Conservation (phyloP, 2,888 invertebrate species). For the Galerucella nymphaeae region DNA sequence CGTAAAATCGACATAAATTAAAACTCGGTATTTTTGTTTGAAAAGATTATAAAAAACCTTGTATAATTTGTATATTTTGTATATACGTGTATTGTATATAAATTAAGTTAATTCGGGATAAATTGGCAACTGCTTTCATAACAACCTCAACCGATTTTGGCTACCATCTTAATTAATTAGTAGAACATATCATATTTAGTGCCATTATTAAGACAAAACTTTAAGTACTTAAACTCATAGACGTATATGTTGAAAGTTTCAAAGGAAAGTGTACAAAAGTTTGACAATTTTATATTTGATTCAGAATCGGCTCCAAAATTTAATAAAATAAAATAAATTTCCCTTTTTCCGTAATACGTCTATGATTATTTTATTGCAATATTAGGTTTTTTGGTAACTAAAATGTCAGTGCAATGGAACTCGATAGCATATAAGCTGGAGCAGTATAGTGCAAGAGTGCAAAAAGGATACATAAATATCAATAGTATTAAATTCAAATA, state of each 20-base stretch:
- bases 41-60: not conserved
- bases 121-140: not conserved
- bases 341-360: not conserved
- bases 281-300: no score
- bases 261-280: not conserved
- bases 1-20: not conserved
- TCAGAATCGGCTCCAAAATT: no score
- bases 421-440: no score
- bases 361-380: not conserved
- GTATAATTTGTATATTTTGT: conserved; percentile 3
- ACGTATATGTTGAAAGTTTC: not conserved
- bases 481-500: no score
- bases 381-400: not conserved
- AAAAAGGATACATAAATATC: no score
- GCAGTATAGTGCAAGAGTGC: no score
- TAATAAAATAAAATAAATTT: not conserved
- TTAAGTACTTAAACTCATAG: conserved; percentile 48
- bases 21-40: not conserved
- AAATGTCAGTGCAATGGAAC: not conserved
- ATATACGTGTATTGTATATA: not conserved
- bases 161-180: conserved; percentile 33
- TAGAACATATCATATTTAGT: conserved; percentile 57
- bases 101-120: not conserved
- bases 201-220: conserved; percentile 53
- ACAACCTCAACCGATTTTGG: conserved; percentile 31